phyloP scores from a whole-genome alignment of 1,140 invertebrate genomes.

The roundworm (Caenorhabditis elegans) region WBcel235 BX284606.5:12238501-12239000 shows the following conservation, averaged over 20 bases:
- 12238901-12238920: constrained; percentile 49
- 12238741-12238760: too few relatives aligned
- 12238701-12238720: too few relatives aligned
- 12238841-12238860: constrained; percentile 44
- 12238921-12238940: constrained; percentile 47
- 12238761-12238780: too few relatives aligned
- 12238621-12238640: constrained; percentile 44
- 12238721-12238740: too few relatives aligned
- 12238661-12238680: constrained; percentile 33
- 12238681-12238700: too few relatives aligned
- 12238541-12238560: neutral
- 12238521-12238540: neutral
- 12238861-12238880: constrained; percentile 49
- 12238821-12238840: constrained; percentile 44
- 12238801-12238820: neutral
- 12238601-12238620: constrained; percentile 41
- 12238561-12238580: neutral
- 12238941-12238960: neutral
- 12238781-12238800: too few relatives aligned
- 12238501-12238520: neutral
- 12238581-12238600: constrained; percentile 10
- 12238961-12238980: neutral
- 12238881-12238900: constrained; percentile 53
- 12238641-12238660: constrained; percentile 41
- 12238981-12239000: constrained; percentile 52